Evolutionary conservation across 2,113 vertebrate species (phyloP), one percentile per base, ranked within the genome.

Genomic region (Perca fluviatilis): DNA sequence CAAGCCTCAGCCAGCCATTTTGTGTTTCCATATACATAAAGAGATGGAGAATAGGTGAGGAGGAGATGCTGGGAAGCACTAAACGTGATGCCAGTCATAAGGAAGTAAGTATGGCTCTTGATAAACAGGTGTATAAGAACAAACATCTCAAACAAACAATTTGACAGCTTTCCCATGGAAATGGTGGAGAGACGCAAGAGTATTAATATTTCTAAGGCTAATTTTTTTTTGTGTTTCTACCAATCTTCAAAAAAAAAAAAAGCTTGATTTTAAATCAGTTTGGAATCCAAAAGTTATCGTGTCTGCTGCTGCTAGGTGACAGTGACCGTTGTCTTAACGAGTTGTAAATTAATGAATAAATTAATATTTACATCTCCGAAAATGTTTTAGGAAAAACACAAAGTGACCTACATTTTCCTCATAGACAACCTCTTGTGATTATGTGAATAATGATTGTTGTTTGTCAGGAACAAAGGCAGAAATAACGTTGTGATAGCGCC

Each of bases 1-100:
- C 88, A 89, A 86, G 74, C 58, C 65, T 67, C 21, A 84, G 72
- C 33, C n/a, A 53, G 80, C 77, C 79, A 86, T 79, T 75, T 83
- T 89, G 57, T 72, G 33, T 75, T 88, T 84, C 76, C 70, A 80
- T 79, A 84, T 80, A 81, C 63, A 83, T 36, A 60, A 16, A 43
- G 58, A 77, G 75, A 90, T 19, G 15, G 70, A 77, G 46, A 61
- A 74, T n/a, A 88, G 79, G 85, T 88, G 83, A 80, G 71, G 73
- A 51, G 40, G 57, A 72, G 71, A 75, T 49, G 54, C 46, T 80
- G 68, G 63, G 77, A 33, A 43, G 54, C 53, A 25, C 51, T 74
- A 70, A 78, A 77, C 81, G 62, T 74, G 77, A 76, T 75, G 80
- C n/a, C 50, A 82, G 61, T 74, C 62, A 30, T 13, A 27, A 70